phyloP scores from a whole-genome alignment of 1,140 invertebrate genomes.

The Brachionus plicatilis region DNA sequence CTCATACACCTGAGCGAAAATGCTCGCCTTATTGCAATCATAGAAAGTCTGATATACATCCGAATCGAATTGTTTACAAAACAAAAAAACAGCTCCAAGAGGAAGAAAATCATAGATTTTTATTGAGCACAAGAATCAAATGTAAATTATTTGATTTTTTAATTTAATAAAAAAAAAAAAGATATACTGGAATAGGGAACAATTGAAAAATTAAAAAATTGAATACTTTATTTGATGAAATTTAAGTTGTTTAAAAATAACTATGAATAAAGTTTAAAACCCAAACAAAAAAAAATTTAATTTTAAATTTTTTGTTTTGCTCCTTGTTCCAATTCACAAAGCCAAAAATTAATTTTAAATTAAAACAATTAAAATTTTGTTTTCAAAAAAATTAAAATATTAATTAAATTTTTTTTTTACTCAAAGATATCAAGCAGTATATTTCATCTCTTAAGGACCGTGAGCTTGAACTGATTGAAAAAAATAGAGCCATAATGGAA shows the following conservation, averaged over 20 bases:
- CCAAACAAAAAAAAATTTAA: no score
- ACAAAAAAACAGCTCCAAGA: slow-evolving; percentile 38
- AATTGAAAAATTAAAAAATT: no score
- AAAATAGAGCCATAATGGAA: not conserved
- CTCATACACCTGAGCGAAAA: slow-evolving; percentile 14
- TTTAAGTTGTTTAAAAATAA: no score
- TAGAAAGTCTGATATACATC: not conserved
- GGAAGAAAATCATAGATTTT: not conserved
- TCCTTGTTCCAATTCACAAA: no score
- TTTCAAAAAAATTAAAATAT: not conserved
- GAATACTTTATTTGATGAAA: no score
- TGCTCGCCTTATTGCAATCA: slow-evolving; percentile 34
- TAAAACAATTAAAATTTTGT: no score
- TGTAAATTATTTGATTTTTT: not conserved
- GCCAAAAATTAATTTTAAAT: no score
- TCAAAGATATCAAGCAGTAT: not conserved
- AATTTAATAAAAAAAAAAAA: not conserved
- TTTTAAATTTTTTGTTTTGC: no score
- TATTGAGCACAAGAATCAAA: not conserved
- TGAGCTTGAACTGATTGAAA: slow-evolving; percentile 9
- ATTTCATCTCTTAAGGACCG: not conserved
- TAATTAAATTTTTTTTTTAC: not conserved
- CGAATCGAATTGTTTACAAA: slow-evolving; percentile 18
- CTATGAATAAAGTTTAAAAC: no score
- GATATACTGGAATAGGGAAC: no score